Evolutionary conservation across 2,888 invertebrate species (phyloP), one percentile per base, ranked within the genome.

Genomic region (Tortricodes alternella): DNA sequence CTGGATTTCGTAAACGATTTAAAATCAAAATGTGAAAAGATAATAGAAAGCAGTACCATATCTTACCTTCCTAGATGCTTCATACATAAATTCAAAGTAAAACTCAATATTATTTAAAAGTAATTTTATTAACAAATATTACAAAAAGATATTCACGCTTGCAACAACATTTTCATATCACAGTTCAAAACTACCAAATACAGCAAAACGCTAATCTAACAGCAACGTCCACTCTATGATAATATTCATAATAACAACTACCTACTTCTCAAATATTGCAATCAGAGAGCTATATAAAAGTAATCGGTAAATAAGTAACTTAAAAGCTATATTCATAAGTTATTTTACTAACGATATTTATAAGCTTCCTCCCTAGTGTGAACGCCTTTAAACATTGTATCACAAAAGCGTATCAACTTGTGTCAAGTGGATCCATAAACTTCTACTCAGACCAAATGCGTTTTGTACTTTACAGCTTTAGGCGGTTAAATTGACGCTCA

Each of bases 61-160:
- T n/a, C n/a, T n/a, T n/a, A n/a, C n/a, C n/a, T n/a, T n/a, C n/a
- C n/a, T 21, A 21, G 5, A 4, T 21, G 5, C 5, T 21, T 4
- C 5, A 4, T 21, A 21, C 5, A 7, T 15, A 21, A 9, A 24
- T 9, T 9, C 19, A 34, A 9, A 43, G 32, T 13, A 37, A 13
- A 27, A 21, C 18, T 3, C 24, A 43, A 29, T 9, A 11, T 16
- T 29, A 21, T 13, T 49, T 44, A 2, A 37, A 43, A 23, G 15
- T 37, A 21, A 37, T 44, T 48, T 56, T 56, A 49, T 44, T 56
- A 56, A 52, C 44, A 56, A 56, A 49, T 4, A 18, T 56, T 56
- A 56, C 49, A 56, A 56, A 55, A 56, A 37, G 29, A 44, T 55
- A 43, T 7, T n/a, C 46, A 44, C 43, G 18, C 43, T 37, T 19